These are phyloP conservation scores for Nomada hirtipes DNA, from an alignment of 2,888 invertebrate genomes.

Conservation along the genomic window DNA sequence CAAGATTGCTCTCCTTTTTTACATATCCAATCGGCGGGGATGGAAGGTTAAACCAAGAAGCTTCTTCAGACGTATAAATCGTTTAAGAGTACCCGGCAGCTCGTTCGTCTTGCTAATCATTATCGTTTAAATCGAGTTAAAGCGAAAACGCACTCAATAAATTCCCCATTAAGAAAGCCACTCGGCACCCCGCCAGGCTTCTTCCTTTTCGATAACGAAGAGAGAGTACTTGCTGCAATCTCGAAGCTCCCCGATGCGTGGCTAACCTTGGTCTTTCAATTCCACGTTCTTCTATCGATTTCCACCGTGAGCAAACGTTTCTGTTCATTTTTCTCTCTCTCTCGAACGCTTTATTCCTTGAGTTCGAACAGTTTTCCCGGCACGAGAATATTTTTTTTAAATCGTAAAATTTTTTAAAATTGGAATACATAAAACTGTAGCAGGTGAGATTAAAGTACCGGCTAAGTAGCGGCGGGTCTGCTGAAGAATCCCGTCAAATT, in stretches of 20 bases:
- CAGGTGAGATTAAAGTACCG: too few species aligned
- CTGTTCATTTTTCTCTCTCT: neutral
- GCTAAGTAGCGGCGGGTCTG: too few species aligned
- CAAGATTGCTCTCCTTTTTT: neutral
- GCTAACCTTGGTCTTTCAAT: constrained; percentile 57
- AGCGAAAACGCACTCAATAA: constrained; percentile 50
- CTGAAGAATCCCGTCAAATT: too few species aligned
- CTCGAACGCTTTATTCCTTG: too few species aligned
- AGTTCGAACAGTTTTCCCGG: too few species aligned
- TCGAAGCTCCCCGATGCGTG: constrained; percentile 52
- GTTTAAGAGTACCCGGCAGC: neutral
- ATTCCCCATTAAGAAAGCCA: constrained; percentile 52
- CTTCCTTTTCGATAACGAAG: constrained; percentile 43
- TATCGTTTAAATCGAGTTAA: constrained; percentile 23
- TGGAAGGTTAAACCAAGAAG: neutral
- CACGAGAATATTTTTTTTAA: too few species aligned
- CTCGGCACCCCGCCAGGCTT: constrained; percentile 55
- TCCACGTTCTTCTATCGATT: constrained; percentile 43
- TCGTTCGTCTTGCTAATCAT: neutral
- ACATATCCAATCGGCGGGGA: neutral
- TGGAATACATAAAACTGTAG: too few species aligned
- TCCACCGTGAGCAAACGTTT: neutral
- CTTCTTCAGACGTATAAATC: neutral
- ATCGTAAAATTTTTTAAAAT: too few species aligned
- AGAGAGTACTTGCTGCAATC: constrained; percentile 31